These are phyloP conservation scores for Paradisaea rubra DNA, from an alignment of 2,113 vertebrate species.

Conservation along the genomic window DNA sequence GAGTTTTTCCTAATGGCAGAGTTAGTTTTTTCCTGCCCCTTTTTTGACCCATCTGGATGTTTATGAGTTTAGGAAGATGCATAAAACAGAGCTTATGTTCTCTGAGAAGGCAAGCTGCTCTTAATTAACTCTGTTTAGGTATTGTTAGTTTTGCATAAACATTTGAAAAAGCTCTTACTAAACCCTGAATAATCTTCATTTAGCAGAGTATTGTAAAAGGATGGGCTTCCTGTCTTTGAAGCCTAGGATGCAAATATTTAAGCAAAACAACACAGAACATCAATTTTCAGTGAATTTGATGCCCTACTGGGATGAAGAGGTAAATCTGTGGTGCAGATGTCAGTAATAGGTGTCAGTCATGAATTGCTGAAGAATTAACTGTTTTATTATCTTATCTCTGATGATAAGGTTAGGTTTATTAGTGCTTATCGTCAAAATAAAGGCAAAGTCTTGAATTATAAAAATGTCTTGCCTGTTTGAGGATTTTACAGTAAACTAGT, in stretches of 20 bases:
- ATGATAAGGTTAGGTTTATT: neutral
- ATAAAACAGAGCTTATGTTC: neutral
- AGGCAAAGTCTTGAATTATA: neutral
- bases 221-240: neutral
- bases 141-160: neutral
- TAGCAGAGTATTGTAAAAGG: neutral
- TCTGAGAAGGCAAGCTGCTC: neutral
- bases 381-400: neutral
- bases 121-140: neutral
- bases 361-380: neutral
- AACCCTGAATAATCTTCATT: neutral
- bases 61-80: neutral
- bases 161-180: neutral
- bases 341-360: neutral
- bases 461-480: neutral
- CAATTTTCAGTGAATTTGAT: neutral
- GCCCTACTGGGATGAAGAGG: neutral
- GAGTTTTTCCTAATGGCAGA: neutral
- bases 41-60: neutral
- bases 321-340: neutral
- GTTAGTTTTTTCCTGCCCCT: neutral
- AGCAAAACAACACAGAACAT: neutral
- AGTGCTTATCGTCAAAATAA: neutral
- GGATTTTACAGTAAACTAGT: neutral
- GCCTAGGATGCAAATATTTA: neutral